Percentiles rank a stretch among this genome's conserved stretches.
Conservation (phyloP, 2,888 invertebrate genomes). For the Callinectes sapidus region DNA sequence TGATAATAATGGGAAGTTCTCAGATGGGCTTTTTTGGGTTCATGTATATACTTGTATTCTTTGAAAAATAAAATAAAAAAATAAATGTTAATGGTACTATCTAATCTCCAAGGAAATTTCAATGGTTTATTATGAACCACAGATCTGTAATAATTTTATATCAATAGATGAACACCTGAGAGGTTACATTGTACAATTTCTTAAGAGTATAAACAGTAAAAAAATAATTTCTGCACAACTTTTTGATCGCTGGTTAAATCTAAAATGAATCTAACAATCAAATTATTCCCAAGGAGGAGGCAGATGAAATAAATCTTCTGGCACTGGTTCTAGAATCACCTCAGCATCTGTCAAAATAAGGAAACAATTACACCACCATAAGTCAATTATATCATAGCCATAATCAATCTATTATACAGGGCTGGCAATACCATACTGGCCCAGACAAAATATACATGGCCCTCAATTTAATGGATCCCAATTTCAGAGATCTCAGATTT, state of each 20-base stretch:
- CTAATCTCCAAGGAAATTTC: neutral
- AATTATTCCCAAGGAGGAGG: neutral
- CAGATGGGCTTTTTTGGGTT: neutral
- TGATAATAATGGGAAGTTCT: neutral
- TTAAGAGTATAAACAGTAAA: neutral
- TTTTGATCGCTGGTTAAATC: neutral
- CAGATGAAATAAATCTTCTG: constrained; percentile 20
- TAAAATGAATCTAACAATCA: neutral
- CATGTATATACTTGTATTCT: neutral
- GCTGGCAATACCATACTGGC: too few relatives aligned
- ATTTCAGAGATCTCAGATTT: too few relatives aligned
- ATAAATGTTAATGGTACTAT: neutral
- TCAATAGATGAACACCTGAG: neutral
- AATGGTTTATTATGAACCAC: neutral
- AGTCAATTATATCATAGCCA: neutral
- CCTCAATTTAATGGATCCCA: too few relatives aligned
- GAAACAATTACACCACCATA: neutral
- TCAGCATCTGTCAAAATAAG: constrained; percentile 1
- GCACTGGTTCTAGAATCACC: neutral
- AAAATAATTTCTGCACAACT: neutral
- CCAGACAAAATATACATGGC: too few relatives aligned
- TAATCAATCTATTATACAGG: neutral
- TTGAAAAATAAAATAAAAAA: neutral
- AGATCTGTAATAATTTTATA: neutral
- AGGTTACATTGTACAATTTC: neutral